A percentile compares a stretch with the other conserved stretches of the same genome.
These are phyloP conservation scores for Antidorcas marsupialis DNA, from an alignment of 2,113 vertebrate species.

Conservation along the genomic window DNA sequence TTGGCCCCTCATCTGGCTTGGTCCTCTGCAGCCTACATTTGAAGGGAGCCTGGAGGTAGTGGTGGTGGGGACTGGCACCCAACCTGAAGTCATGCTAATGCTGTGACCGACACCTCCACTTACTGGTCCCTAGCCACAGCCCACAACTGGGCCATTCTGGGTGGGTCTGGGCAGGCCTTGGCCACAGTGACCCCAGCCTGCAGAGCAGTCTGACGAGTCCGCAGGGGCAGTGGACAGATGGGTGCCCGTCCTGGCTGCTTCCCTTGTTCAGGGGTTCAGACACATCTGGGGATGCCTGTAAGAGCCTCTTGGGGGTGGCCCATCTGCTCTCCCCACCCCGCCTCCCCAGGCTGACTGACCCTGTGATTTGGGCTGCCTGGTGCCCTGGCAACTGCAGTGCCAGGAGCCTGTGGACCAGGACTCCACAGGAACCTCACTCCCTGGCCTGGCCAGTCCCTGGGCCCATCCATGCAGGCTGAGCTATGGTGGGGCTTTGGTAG, in stretches of 20 bases:
- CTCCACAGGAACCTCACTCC: background rate
- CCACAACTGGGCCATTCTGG: accelerated
- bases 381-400: background rate
- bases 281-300: background rate
- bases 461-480: background rate
- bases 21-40: background rate
- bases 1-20: background rate
- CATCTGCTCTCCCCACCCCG: background rate
- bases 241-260: background rate
- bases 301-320: background rate
- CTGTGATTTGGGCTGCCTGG: background rate
- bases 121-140: accelerated
- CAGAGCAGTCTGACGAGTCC: background rate
- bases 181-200: background rate
- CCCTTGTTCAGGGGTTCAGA: background rate
- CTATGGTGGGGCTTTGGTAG: background rate
- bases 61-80: background rate
- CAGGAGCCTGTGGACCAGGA: background rate
- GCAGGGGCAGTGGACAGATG: background rate
- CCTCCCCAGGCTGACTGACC: background rate
- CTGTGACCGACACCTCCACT: background rate
- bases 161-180: background rate
- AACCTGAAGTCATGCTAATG: background rate
- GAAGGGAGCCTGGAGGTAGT: background rate
- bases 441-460: background rate